Base-by-base conservation (phyloP, 2,113 vertebrate species). In the Trematomus loennbergii region DNA sequence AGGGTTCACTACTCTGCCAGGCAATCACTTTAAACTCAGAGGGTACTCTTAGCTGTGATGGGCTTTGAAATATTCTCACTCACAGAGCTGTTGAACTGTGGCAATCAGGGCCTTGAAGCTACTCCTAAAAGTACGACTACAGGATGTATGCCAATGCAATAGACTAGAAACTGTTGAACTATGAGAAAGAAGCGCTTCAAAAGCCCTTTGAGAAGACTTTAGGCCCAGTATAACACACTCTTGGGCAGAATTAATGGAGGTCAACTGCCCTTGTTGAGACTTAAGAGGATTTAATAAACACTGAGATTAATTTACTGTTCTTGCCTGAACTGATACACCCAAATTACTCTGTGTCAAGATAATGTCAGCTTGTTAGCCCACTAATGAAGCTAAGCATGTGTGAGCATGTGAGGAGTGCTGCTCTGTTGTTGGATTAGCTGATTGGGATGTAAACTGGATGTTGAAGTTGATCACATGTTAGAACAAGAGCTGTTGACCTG, bases 21-120 rank as follows among this genome's bases (percentile, higher is more conserved):
- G 20, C 72, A 68, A 53, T 79, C 75, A 78, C 86, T 88, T 74
- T 59, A 71, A 40, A 91, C 59, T 81, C 7, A 60, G 82, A 85
- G 87, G 45, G 84, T 66, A 53, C 83, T 86, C 84, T 78, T 25
- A 82, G 64, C 68, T 6, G 54, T 48, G 79, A 54, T 52, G 74
- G 64, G 73, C 53, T 80, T 43, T 55, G 57, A 66, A 75, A 54
- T 64, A 57, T 68, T 72, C 53, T 29, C 50, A 7, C 80, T 72
- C 36, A 67, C 8, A 12, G 2, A 8, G n/a, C 63, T 72, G 75
- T 82, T 85, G 77, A 84, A 74, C 78, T 54, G 55, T 60, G 67
- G 46, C 55, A 50, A 18, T 45, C 22, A 33, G 49, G 49, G 40
- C 40, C 36, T n/a, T 43, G 50, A 20, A 54, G 52, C 43, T 64